A percentile compares a stretch with the other conserved stretches of the same genome.
These are phyloP conservation scores for Leptobrachium leishanense DNA, from an alignment of 2,113 vertebrate genomes.

Conservation along the genomic window DNA sequence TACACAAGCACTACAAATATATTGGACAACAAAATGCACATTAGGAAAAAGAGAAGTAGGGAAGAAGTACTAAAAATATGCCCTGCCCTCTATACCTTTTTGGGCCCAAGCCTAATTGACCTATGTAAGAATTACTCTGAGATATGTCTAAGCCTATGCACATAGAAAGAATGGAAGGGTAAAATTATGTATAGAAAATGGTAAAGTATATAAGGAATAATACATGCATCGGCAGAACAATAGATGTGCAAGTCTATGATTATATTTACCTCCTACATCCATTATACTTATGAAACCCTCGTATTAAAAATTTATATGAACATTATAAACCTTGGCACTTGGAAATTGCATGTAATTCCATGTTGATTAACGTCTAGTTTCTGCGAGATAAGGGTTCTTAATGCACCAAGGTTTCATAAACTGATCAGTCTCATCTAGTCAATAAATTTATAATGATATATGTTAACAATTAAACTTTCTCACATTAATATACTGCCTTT, in stretches of 20 bases:
- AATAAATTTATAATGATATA: constrained; percentile 28
- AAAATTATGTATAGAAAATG: background rate
- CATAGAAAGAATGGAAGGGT: too few species aligned
- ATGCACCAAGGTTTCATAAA: constrained; percentile 6
- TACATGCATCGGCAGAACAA: background rate
- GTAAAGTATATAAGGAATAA: background rate
- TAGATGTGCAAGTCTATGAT: constrained; percentile 5
- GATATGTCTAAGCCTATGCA: too few species aligned
- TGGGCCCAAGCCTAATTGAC: too few species aligned
- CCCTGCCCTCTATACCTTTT: too few species aligned
- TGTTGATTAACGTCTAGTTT: constrained; percentile 33
- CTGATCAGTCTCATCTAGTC: constrained; percentile 2
- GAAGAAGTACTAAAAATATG: too few species aligned
- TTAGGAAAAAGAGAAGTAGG: too few species aligned
- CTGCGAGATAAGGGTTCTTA: constrained; percentile 21
- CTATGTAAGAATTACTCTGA: too few species aligned
- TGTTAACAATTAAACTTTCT: constrained; percentile 15
- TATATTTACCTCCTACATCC: constrained; percentile 6
- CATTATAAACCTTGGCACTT: constrained; percentile 26
- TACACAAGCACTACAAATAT: too few species aligned
- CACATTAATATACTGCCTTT: background rate
- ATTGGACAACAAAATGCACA: too few species aligned
- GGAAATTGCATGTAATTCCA: constrained; percentile 35
- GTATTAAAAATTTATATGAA: constrained; percentile 37
- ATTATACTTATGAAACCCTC: constrained; percentile 26